Evolutionary conservation across 2,113 vertebrate genomes (phyloP).

Genomic region (Castor canadensis): DNA sequence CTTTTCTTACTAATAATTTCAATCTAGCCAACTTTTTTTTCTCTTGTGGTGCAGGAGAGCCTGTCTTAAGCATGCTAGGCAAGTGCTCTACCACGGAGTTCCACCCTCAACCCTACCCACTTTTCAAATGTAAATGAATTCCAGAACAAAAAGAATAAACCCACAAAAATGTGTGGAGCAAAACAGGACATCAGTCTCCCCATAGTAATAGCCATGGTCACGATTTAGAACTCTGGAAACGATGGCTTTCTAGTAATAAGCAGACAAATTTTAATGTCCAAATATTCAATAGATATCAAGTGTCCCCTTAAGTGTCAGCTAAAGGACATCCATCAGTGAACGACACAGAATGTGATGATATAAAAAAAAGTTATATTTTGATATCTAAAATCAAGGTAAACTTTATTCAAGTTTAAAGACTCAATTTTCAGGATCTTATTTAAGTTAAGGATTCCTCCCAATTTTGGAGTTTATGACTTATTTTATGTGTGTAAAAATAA

Average conservation of each 20-base stretch:
- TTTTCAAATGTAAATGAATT: neutral
- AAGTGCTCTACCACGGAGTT: too few relatives aligned
- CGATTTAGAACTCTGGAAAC: neutral
- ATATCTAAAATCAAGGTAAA: neutral
- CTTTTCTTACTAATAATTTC: neutral
- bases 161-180: neutral
- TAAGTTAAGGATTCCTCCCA: constrained; percentile 1
- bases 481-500: neutral
- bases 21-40: neutral
- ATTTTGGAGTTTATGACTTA: neutral
- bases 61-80: too few relatives aligned
- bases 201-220: neutral
- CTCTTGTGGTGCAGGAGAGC: too few relatives aligned
- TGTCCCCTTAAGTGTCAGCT: neutral
- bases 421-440: constrained; percentile 15
- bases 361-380: neutral
- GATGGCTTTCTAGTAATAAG: neutral
- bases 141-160: neutral
- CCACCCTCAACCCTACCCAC: neutral
- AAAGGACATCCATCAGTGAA: neutral
- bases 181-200: neutral
- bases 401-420: constrained; percentile 10
- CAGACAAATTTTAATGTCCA: neutral
- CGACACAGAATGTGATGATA: neutral
- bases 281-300: neutral